phyloP scores from a whole-genome alignment of 2,888 invertebrate genomes.

The Chrysina gloriosa region DNA sequence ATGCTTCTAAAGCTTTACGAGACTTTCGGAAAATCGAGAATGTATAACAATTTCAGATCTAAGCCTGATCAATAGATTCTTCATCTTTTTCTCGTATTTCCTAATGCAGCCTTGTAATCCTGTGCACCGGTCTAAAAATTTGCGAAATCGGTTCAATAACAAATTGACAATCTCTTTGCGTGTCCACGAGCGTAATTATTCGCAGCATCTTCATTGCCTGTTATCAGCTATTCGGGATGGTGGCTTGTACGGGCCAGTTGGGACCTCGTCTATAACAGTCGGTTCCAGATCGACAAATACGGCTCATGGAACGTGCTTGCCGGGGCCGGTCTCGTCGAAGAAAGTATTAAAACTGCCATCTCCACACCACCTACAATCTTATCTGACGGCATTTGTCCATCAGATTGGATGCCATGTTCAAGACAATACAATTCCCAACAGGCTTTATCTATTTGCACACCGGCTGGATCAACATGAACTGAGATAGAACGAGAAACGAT shows the following conservation, averaged over 20 bases:
- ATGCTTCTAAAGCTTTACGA: too few relatives aligned
- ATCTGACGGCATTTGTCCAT: slow-evolving; percentile 94
- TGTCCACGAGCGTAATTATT: slow-evolving; percentile 98
- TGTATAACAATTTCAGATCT: too few relatives aligned
- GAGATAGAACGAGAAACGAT: too few relatives aligned
- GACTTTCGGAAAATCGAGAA: too few relatives aligned
- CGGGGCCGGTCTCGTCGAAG: slow-evolving; percentile 94
- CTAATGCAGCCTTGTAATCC: slow-evolving; percentile 93
- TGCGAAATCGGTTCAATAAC: slow-evolving; percentile 88
- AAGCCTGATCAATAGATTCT: too few relatives aligned
- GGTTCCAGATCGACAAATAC: slow-evolving; percentile 97
- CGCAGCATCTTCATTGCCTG: slow-evolving; percentile 97
- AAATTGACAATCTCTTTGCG: slow-evolving; percentile 93
- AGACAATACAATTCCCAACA: slow-evolving; percentile 91
- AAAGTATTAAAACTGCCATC: slow-evolving; percentile 97
- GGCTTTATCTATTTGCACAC: slow-evolving; percentile 91
- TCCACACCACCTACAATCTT: slow-evolving; percentile 89
- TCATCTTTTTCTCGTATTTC: too few relatives aligned
- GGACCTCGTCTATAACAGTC: slow-evolving; percentile 94
- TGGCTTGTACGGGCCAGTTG: slow-evolving; percentile 94
- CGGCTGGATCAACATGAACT: slow-evolving; percentile 83
- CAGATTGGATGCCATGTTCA: slow-evolving; percentile 92
- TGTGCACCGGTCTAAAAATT: slow-evolving; percentile 91
- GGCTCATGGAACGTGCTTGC: slow-evolving; percentile 94
- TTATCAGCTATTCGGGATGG: slow-evolving; percentile 97